A percentile compares a stretch with the other conserved stretches of the same genome.
Evolutionary conservation across 2,113 vertebrate species (phyloP).

Genomic region (Spermophilus dauricus): DNA sequence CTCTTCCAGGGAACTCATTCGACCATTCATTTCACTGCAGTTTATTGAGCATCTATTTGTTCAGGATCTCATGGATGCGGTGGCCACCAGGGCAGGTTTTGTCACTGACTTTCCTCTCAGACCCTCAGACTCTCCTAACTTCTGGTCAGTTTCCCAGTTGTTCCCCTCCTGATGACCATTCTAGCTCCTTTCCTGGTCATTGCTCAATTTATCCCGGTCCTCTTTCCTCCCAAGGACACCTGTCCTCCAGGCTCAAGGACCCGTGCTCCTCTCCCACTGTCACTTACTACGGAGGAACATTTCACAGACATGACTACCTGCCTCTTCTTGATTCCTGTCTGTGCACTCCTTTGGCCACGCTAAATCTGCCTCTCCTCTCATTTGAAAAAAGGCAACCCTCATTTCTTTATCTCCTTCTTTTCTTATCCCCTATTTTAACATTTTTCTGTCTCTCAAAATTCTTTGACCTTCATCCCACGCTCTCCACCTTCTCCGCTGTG

Average conservation of each 20-base stretch:
- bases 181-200: neutral
- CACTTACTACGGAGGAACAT: neutral
- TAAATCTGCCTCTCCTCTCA: neutral
- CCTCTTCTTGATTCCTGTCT: neutral
- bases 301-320: neutral
- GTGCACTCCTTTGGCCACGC: neutral
- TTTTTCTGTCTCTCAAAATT: neutral
- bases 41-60: neutral
- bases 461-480: neutral
- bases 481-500: neutral
- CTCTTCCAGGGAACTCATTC: neutral
- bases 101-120: neutral
- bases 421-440: neutral
- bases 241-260: neutral
- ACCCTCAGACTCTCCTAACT: neutral
- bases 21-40: neutral
- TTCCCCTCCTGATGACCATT: neutral
- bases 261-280: neutral
- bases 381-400: neutral
- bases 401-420: neutral
- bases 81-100: fast-evolving
- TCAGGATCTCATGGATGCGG: too few relatives aligned
- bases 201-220: neutral
- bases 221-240: neutral
- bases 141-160: neutral